Percentiles rank a stretch among this genome's conserved stretches.
phyloP scores from a whole-genome alignment of 2,113 vertebrate genomes.

The Chionomys nivalis region DNA sequence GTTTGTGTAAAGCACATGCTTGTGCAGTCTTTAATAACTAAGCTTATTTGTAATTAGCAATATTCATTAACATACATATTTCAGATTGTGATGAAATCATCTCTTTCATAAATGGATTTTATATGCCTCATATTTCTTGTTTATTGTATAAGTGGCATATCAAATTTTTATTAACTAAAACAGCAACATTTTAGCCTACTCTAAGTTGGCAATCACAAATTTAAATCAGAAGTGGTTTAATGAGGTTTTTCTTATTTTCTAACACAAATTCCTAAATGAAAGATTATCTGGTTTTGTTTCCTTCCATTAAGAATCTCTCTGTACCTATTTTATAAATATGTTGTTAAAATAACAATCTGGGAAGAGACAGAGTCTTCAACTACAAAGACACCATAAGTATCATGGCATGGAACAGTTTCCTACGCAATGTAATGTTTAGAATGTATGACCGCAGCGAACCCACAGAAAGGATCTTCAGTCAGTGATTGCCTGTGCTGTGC shows the following conservation, averaged over 20 bases:
- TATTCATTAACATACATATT: conserved; percentile 15
- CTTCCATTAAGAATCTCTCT: background rate
- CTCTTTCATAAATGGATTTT: conserved; percentile 36
- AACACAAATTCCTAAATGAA: conserved; percentile 43
- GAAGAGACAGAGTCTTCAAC: background rate
- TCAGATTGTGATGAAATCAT: background rate
- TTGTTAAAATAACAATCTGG: conserved; percentile 34
- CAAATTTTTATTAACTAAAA: conserved; percentile 48
- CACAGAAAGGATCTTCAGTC: background rate
- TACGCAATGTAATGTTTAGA: background rate
- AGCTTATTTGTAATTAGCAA: conserved; percentile 11
- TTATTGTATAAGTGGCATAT: background rate
- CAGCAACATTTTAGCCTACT: background rate
- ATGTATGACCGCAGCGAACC: background rate
- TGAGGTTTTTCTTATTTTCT: conserved; percentile 29
- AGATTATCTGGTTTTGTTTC: background rate
- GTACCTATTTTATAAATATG: background rate
- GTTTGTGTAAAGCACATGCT: background rate
- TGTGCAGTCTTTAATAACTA: conserved; percentile 32
- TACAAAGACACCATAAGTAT: background rate
- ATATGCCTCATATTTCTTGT: conserved; percentile 6
- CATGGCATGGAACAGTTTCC: background rate
- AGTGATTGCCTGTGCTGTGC: background rate
- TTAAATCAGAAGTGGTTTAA: conserved; percentile 38
- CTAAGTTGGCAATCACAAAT: conserved; percentile 10